A percentile compares a stretch with the other conserved stretches of the same genome.
These are phyloP conservation scores for Thera britannica DNA, from an alignment of 2,888 invertebrate genomes.

Conservation along the genomic window DNA sequence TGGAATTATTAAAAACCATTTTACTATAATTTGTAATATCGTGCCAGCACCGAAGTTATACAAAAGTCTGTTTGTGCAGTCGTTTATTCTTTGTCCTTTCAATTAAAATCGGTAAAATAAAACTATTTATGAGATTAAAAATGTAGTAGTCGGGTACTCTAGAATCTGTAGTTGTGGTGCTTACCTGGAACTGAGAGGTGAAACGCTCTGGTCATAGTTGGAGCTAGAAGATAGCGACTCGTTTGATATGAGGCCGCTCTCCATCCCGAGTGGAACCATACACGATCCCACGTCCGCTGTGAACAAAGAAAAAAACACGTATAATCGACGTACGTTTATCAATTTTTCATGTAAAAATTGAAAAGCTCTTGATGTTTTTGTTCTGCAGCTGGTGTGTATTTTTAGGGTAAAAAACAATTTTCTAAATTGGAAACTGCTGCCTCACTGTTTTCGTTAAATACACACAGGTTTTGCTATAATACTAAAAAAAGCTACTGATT, in stretches of 20 bases:
- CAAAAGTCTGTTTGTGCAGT: no score
- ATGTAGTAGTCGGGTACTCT: no score
- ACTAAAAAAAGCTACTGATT: neutral
- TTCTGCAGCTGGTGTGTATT: neutral
- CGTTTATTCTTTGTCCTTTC: no score
- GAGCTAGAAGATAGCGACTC: slow-evolving; percentile 94
- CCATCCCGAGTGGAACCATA: slow-evolving; percentile 93
- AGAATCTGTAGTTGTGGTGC: slow-evolving; percentile 29
- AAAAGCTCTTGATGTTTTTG: neutral
- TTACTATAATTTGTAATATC: no score
- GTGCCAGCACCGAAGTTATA: no score
- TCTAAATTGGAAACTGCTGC: neutral
- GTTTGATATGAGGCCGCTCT: slow-evolving; percentile 93
- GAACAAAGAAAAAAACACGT: slow-evolving; percentile 30
- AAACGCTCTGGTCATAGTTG: slow-evolving; percentile 93
- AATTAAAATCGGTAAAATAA: no score
- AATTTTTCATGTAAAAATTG: neutral
- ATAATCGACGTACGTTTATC: neutral
- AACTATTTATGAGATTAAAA: no score
- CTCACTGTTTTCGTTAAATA: neutral
- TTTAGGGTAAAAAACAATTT: neutral
- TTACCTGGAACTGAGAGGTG: slow-evolving; percentile 95
- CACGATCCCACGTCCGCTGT: slow-evolving; percentile 87
- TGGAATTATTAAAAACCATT: no score
- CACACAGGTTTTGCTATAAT: neutral